Conservation (phyloP, 2,113 vertebrate species). For the Rhea pennata region DNA sequence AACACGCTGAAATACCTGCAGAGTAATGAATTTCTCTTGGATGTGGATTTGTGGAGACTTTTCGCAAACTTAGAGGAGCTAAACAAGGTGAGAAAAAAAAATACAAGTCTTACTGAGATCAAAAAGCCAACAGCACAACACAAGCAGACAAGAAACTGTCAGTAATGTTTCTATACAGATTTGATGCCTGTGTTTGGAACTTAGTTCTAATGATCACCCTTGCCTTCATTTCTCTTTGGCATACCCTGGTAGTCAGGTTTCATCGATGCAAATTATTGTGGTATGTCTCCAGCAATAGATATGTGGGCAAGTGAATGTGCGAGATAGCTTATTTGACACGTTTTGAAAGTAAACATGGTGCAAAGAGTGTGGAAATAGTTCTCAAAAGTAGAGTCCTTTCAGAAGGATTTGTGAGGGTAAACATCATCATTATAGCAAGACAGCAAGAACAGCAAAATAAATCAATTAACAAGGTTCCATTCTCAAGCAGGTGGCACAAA, state of each 20-base stretch:
- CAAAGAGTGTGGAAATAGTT: background rate
- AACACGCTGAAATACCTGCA: slow-evolving; percentile 84
- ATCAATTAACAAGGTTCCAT: background rate
- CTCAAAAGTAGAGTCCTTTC: background rate
- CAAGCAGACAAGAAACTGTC: background rate
- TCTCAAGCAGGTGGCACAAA: background rate
- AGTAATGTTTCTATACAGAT: background rate
- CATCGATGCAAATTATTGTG: background rate
- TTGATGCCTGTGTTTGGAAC: background rate
- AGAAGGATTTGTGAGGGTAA: background rate
- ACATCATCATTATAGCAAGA: background rate
- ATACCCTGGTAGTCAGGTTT: background rate
- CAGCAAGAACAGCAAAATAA: background rate
- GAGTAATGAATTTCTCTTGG: slow-evolving; percentile 80
- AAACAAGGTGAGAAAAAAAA: slow-evolving; percentile 82
- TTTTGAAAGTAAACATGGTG: background rate
- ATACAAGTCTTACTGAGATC: background rate
- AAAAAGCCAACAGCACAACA: background rate
- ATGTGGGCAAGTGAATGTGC: background rate
- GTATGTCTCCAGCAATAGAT: background rate
- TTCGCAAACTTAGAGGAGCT: slow-evolving; percentile 91
- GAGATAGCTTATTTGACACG: background rate
- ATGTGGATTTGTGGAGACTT: slow-evolving; percentile 86
- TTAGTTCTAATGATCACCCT: background rate
- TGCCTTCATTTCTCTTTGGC: background rate